Conservation (phyloP, 2,113 vertebrate genomes). For the Colius striatus region DNA sequence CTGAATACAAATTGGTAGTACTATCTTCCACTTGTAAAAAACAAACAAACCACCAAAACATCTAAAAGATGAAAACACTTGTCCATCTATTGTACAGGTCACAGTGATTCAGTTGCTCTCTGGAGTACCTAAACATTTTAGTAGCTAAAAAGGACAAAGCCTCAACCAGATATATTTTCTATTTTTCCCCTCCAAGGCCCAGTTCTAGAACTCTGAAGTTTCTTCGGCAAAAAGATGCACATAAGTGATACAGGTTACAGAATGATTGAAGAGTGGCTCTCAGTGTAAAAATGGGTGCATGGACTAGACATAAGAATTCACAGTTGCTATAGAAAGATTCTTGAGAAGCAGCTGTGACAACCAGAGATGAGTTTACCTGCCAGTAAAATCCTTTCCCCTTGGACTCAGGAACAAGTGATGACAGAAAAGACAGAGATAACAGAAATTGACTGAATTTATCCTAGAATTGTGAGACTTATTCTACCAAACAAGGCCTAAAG, state of each 20-base stretch:
- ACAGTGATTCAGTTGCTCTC: background rate
- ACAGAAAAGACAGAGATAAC: background rate
- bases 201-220: background rate
- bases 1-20: background rate
- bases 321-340: background rate
- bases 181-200: background rate
- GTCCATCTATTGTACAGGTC: background rate
- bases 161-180: background rate
- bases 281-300: background rate
- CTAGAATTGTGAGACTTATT: background rate
- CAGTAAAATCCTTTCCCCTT: background rate
- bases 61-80: background rate
- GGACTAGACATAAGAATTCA: background rate
- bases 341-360: background rate
- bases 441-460: slow-evolving; percentile 11
- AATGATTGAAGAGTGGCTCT: background rate
- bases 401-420: background rate
- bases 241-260: background rate
- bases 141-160: background rate
- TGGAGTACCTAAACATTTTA: background rate
- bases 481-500: background rate
- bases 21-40: background rate
- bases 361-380: background rate
- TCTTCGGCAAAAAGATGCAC: background rate
- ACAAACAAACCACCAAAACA: too few species aligned